Conservation (phyloP, 2,888 invertebrate species). For the Ochlodes sylvanus region DNA sequence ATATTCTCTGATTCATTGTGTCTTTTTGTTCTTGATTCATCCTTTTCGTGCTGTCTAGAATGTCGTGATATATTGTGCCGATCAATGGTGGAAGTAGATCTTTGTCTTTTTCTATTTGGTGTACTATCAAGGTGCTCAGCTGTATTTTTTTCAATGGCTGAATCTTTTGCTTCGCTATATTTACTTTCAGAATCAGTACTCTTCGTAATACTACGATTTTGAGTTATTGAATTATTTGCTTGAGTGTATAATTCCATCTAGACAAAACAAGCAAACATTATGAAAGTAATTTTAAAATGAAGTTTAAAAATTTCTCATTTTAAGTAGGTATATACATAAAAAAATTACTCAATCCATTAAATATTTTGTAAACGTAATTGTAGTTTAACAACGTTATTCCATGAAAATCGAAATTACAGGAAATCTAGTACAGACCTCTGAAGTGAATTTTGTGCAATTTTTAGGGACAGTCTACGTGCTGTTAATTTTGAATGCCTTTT, state of each 20-base stretch:
- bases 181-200: background rate
- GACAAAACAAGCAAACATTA: constrained; percentile 31
- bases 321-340: too few relatives aligned
- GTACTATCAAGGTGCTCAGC: background rate
- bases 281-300: background rate
- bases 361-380: too few relatives aligned
- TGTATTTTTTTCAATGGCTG: background rate
- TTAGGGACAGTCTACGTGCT: too few relatives aligned
- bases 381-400: too few relatives aligned
- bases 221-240: constrained; percentile 21
- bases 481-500: too few relatives aligned
- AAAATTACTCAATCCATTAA: too few relatives aligned
- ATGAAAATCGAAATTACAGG: too few relatives aligned
- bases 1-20: constrained; percentile 3
- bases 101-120: background rate
- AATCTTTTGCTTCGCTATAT: background rate
- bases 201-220: constrained; percentile 1
- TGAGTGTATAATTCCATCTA: constrained; percentile 63
- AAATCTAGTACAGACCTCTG: too few relatives aligned
- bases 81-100: background rate
- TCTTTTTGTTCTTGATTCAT: constrained; percentile 29
- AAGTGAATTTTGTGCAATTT: too few relatives aligned
- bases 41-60: background rate
- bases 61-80: background rate
- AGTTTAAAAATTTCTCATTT: too few relatives aligned